phyloP scores from a whole-genome alignment of 2,888 invertebrate species.

The Rotaria sp. region DNA sequence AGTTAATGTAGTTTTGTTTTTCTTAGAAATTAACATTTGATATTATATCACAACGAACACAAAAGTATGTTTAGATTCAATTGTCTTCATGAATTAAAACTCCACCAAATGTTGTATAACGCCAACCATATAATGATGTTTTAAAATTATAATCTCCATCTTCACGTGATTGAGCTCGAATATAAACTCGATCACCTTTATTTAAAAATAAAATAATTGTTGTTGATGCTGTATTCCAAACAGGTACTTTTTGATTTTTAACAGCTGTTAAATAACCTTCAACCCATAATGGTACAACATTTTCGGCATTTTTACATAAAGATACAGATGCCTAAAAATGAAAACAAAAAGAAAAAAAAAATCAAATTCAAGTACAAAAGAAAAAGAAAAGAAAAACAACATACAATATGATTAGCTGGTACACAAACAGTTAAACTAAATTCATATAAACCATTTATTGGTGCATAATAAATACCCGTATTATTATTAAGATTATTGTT shows the following conservation, averaged over 20 bases:
- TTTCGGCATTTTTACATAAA: conserved; percentile 9
- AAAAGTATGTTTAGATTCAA: background rate
- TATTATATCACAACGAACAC: background rate
- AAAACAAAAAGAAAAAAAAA: no score
- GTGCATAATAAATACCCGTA: conserved; percentile 13
- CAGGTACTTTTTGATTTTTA: conserved; percentile 28
- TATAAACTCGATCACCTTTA: conserved; percentile 22
- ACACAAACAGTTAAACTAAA: conserved; percentile 28
- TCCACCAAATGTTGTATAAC: conserved; percentile 21
- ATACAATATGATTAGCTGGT: conserved; percentile 28
- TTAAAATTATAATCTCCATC: conserved; percentile 19
- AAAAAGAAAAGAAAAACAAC: background rate
- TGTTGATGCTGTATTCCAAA: conserved; percentile 29
- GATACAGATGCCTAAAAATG: background rate
- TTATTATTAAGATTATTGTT: background rate
- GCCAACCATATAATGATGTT: conserved; percentile 17
- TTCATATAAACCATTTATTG: conserved; percentile 19
- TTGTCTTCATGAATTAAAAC: conserved; percentile 16
- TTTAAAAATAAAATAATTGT: background rate
- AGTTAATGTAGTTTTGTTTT: no score
- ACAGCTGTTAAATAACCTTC: conserved; percentile 28
- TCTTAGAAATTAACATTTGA: background rate
- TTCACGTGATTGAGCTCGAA: background rate
- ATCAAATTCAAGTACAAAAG: no score
- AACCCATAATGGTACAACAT: conserved; percentile 22